These are phyloP conservation scores for Pollicipes pollicipes DNA, from an alignment of 1,140 invertebrate genomes.

Conservation along the genomic window DNA sequence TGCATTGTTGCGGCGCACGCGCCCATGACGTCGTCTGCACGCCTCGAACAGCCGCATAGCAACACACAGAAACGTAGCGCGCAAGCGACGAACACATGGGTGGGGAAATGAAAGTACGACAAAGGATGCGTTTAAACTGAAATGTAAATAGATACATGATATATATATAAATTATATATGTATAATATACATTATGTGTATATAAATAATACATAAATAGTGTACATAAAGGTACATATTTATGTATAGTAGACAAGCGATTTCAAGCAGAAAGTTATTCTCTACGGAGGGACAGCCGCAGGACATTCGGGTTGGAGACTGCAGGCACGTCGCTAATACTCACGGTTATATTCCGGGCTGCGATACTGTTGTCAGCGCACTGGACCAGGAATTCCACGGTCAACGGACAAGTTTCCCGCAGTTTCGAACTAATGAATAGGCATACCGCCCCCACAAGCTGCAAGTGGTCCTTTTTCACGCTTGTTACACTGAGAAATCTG, in stretches of 20 bases:
- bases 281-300: no score
- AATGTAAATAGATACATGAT: no score
- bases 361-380: constrained; percentile 53
- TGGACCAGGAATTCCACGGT: constrained; percentile 45
- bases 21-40: background rate
- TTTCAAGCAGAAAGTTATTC: no score
- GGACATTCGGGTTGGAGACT: no score
- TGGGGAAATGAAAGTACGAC: no score
- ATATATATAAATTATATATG: no score
- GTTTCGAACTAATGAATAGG: constrained; percentile 51
- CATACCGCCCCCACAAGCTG: constrained; percentile 51
- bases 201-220: no score
- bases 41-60: background rate
- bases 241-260: no score
- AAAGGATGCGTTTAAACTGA: no score
- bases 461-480: constrained; percentile 45
- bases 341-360: constrained; percentile 45
- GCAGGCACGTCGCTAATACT: no score
- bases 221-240: no score
- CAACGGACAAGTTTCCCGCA: constrained; percentile 45
- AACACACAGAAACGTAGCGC: background rate
- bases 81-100: background rate
- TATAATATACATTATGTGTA: no score
- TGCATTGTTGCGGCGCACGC: background rate
- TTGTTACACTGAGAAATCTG: constrained; percentile 44